phyloP scores from a whole-genome alignment of 1,140 invertebrate genomes.

The Philotrypesis tridentata region DNA sequence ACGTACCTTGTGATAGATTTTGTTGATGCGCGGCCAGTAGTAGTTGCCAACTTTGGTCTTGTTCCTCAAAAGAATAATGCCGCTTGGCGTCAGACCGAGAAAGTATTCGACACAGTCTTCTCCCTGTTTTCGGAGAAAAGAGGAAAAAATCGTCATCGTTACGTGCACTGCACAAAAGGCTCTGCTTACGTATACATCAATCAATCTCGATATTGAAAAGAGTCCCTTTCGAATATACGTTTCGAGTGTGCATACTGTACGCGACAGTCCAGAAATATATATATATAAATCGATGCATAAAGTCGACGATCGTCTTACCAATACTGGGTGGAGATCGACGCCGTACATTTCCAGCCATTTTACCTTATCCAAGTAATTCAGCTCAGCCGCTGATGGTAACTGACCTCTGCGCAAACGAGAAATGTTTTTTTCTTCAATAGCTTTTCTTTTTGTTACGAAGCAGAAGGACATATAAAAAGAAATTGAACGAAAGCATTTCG shows the following conservation, averaged over 20 bases:
- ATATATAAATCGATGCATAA: too few relatives aligned
- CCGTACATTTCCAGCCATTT: conserved; percentile 91
- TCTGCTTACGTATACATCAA: too few relatives aligned
- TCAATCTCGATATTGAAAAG: neutral
- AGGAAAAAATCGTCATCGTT: conserved; percentile 38
- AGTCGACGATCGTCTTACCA: conserved; percentile 74
- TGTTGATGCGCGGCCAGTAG: conserved; percentile 98
- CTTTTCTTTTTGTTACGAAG: conserved; percentile 23
- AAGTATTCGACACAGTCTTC: conserved; percentile 98
- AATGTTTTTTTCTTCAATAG: neutral
- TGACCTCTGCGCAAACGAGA: conserved; percentile 76
- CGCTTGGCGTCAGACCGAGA: conserved; percentile 96
- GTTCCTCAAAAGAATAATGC: conserved; percentile 96
- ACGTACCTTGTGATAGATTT: conserved; percentile 91
- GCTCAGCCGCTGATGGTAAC: conserved; percentile 81
- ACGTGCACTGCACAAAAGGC: neutral
- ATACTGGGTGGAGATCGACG: conserved; percentile 85
- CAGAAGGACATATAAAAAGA: neutral
- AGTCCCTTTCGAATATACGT: too few relatives aligned
- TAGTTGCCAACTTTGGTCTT: conserved; percentile 98
- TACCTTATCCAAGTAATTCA: conserved; percentile 86
- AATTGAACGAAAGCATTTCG: neutral
- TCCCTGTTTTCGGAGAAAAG: conserved; percentile 79
- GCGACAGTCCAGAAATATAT: too few relatives aligned
- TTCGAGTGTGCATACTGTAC: too few relatives aligned